Evolutionary conservation across 2,113 vertebrate genomes (phyloP), one percentile per base, ranked within the genome.

Genomic region (Meriones unguiculatus): DNA sequence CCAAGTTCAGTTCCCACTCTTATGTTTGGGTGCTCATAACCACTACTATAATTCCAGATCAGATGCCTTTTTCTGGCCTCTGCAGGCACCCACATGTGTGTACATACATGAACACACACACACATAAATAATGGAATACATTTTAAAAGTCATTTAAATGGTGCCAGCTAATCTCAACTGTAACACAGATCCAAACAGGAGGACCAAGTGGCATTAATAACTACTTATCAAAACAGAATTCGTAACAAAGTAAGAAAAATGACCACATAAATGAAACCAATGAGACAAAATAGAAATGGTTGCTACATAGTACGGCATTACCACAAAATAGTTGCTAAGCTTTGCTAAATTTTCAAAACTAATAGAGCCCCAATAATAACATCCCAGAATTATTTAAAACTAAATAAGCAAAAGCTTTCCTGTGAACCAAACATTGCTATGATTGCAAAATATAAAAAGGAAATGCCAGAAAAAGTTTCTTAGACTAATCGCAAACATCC

Each of bases 371-470:
- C 0, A 2, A 50, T 59, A 59, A 22, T 50, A 70, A 67, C 25
- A 52, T 20, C 41, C 59, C 50, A 72, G 15, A 92, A 76, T 38
- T 46, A 64, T 54, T 90, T 67, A 76, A 87, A 95, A 82, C 73
- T 90, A 84, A 76, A 92, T 57, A 17, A 70, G 18, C 2, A 11
- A 54, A n/a, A 72, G 78, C 5, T 84, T 87, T 35, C 87, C 22
- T 72, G 69, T 57, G 73, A 92, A 38, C 4, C 17, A 90, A 92
- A 85, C 84, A 41, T 32, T 82, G 32, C 76, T 91, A 94, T 72
- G 62, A 93, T 75, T 93, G 32, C 46, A 93, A 96, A 94, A 62
- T 32, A n/a, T 72, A 64, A 64, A 94, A 96, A 73, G 30, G 11
- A 95, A 96, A 91, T 62, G 72, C 24, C 81, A 95, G 38, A 69